These are phyloP conservation scores for Lethrus apterus DNA, from an alignment of 1,140 invertebrate species.

Conservation along the genomic window DNA sequence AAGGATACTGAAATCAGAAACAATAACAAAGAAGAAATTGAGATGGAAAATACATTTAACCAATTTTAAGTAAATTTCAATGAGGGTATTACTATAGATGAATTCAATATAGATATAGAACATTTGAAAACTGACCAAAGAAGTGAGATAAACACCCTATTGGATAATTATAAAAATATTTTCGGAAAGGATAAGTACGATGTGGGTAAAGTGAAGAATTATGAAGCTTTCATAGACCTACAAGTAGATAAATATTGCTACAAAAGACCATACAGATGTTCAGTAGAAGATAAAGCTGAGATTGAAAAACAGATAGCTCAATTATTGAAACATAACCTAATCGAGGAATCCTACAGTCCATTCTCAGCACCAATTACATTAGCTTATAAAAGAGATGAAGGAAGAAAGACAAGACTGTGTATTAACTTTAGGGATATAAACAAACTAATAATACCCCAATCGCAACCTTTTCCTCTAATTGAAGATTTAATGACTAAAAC, in stretches of 20 bases:
- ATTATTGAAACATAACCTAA: slow-evolving; percentile 32
- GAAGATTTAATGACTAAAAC: slow-evolving; percentile 32
- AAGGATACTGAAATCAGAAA: neutral
- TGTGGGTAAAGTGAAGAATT: slow-evolving; percentile 23
- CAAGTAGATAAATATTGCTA: slow-evolving; percentile 33
- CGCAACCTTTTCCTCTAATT: slow-evolving; percentile 29
- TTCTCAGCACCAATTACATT: neutral
- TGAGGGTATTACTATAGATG: slow-evolving; percentile 27
- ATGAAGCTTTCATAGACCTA: slow-evolving; percentile 35
- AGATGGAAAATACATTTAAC: slow-evolving; percentile 1
- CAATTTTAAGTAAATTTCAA: slow-evolving; percentile 36
- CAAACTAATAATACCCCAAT: slow-evolving; percentile 1
- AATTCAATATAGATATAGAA: slow-evolving; percentile 28
- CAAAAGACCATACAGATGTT: slow-evolving; percentile 37
- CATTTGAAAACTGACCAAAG: slow-evolving; percentile 22
- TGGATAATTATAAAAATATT: slow-evolving; percentile 28
- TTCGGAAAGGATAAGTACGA: slow-evolving; percentile 40
- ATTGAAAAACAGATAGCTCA: slow-evolving; percentile 36
- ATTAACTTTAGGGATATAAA: slow-evolving; percentile 3
- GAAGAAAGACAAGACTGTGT: slow-evolving; percentile 3
- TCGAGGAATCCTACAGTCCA: slow-evolving; percentile 6
- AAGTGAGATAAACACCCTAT: slow-evolving; percentile 14
- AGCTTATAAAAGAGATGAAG: slow-evolving; percentile 13
- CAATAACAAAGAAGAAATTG: neutral
- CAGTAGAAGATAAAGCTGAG: slow-evolving; percentile 36